Evolutionary conservation across 1,140 invertebrate genomes (phyloP), one percentile per base, ranked within the genome.

Genomic region (Anastrepha obliqua): DNA sequence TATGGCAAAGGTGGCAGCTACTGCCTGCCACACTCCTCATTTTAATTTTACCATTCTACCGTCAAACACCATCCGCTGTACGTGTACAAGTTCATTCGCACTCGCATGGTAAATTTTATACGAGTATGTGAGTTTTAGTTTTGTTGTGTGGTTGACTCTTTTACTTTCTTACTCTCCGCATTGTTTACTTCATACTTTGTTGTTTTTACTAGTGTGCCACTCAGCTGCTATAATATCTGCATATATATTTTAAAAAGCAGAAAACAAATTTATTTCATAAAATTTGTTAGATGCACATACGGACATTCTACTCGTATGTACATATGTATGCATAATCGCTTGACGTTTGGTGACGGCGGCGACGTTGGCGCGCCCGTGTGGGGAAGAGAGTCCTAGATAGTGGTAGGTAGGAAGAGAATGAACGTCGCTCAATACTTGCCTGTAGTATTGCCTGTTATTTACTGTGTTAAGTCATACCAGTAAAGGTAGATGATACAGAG

Each of bases 321-420:
- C 39, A 15, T 15, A 74, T 15, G 11, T 74, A 47, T 74, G 8
- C 0, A 81, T 55, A 20, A 62, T 55, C 74, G 9, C 55, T 8
- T 55, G 7, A n/a, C 7, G 47, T 55, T 81, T 13, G 44, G 2
- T 55, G 74, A 29, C n/a, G 74, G 47, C 74, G 44, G 20, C 74
- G 55, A 81, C 74, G 74, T 81, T 51, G 74, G 47, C 74, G 74
- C 74, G 74, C 74, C 74, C 44, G 74, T 81, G 74, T 81, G 74
- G 74, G 74, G 74, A 81, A 81, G 44, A 81, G 74, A 81, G 47
- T 20, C 29, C 3, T 7, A 20, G 44, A 55, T 29, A 55, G 47
- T 29, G 47, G 74, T 81, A 42, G 9, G 74, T 81, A 81, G 74
- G 6, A 51, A 51, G 74, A 58, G 74, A 55, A 55, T 20, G 74